Base-by-base conservation (phyloP, 2,888 invertebrate genomes). In the Girardia tigrina region DNA sequence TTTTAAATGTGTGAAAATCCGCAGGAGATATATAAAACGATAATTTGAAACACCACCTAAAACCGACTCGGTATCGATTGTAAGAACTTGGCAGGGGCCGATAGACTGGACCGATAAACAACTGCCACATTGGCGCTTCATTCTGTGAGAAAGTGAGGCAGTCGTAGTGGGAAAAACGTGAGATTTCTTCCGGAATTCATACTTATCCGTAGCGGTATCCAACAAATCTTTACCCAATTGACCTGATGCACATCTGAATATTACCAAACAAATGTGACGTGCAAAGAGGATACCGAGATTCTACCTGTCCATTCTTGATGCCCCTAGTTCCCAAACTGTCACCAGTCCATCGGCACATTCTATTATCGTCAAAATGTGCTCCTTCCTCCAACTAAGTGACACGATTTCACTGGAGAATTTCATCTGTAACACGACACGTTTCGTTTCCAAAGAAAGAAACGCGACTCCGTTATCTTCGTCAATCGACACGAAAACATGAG, bases 271-370 rank as follows among this genome's bases (percentile, higher is more conserved):
- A n/a, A n/a, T n/a, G n/a, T n/a, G n/a, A n/a, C n/a, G n/a, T n/a
- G n/a, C n/a, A n/a, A n/a, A n/a, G n/a, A n/a, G n/a, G n/a, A n/a
- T n/a, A n/a, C n/a, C n/a, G n/a, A n/a, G n/a, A n/a, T n/a, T 4
- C 70, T 29, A 94, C 73, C 97, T 88, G 84, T 98, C 97, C 80
- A 98, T 85, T 82, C 95, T 94, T 0, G 94, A 94, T 87, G 79
- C 26, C 86, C 98, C 98, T 94, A 98, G 97, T 87, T 98, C 97
- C 98, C 98, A 98, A 0, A 98, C 94, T 84, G 94, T 95, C 0
- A 97, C 94, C 0, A 94, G 92, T 0, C 95, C 94, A 84, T 99
- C 97, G 6, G 92, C 91, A 84, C 94, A 94, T 0, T 92, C 93
- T 23, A 97, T 92, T 79, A 95, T 90, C 88, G 98, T 90, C 83